phyloP scores from a whole-genome alignment of 2,888 invertebrate species.

The Eumacrocentrus americanus region DNA sequence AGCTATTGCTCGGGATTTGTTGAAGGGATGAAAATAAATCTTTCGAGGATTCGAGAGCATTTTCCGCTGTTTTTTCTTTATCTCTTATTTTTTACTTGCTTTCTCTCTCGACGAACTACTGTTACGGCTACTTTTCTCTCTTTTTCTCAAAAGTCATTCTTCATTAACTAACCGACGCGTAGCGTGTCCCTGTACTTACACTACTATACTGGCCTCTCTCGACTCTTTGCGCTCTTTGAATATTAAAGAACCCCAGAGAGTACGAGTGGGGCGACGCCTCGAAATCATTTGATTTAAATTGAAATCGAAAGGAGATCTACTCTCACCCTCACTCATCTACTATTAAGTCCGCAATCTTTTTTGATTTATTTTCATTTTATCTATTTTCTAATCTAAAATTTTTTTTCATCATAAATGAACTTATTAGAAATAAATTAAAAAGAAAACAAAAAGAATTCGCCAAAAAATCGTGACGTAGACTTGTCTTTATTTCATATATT shows the following conservation, averaged over 20 bases:
- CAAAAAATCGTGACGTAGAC: not conserved
- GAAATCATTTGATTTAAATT: constrained; percentile 43
- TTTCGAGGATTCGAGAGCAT: constrained; percentile 1
- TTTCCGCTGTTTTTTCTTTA: not conserved
- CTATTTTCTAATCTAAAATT: not conserved
- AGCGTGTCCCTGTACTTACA: constrained; percentile 10
- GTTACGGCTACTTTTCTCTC: too few species aligned
- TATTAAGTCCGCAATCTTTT: constrained; percentile 17
- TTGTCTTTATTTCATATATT: not conserved
- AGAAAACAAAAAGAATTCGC: not conserved
- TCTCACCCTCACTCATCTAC: not conserved
- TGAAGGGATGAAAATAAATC: constrained; percentile 21
- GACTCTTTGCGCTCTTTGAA: constrained; percentile 25
- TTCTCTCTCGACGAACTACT: constrained; percentile 1
- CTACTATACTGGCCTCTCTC: constrained; percentile 18
- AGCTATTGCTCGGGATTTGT: constrained; percentile 3
- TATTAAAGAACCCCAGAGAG: constrained; percentile 29
- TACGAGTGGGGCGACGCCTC: constrained; percentile 35
- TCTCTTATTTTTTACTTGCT: not conserved
- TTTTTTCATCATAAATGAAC: not conserved
- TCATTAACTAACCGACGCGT: constrained; percentile 36
- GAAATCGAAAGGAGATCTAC: constrained; percentile 37
- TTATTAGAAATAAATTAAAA: not conserved
- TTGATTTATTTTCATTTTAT: constrained; percentile 14
- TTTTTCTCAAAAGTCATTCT: constrained; percentile 37